These are phyloP conservation scores for Orthosia cruda DNA, from an alignment of 2,888 invertebrate species.

Conservation along the genomic window DNA sequence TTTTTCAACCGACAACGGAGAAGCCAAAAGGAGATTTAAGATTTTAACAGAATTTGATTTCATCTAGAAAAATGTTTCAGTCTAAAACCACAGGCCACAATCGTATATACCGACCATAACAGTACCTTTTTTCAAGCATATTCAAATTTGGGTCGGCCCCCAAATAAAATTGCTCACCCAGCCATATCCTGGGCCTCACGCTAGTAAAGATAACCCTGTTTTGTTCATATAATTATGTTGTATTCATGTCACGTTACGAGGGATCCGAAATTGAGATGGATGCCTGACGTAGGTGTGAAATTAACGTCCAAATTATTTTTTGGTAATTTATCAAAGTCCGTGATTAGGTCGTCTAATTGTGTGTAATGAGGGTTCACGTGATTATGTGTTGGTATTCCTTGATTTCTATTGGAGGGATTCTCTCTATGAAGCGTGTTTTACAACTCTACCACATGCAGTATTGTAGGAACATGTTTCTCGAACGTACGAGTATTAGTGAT, in stretches of 20 bases:
- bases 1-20: no score
- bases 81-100: conserved; percentile 10
- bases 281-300: conserved; percentile 70
- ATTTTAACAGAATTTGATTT: neutral
- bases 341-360: conserved; percentile 65
- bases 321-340: conserved; percentile 69
- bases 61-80: neutral
- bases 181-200: conserved; percentile 43
- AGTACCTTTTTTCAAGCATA: conserved; percentile 41
- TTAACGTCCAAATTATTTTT: conserved; percentile 70
- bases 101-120: neutral
- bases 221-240: conserved; percentile 80
- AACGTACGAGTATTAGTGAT: conserved; percentile 1
- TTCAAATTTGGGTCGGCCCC: conserved; percentile 34
- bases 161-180: conserved; percentile 58
- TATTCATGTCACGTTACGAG: conserved; percentile 74
- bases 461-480: neutral
- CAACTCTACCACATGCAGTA: neutral
- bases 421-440: neutral
- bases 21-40: no score
- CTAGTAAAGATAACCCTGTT: conserved; percentile 70
- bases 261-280: conserved; percentile 75
- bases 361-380: conserved; percentile 62
- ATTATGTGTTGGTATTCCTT: conserved; percentile 49
- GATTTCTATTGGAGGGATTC: conserved; percentile 47